These are phyloP conservation scores for Campylorhamphus procurvoides DNA, from an alignment of 2,113 vertebrate species.

Conservation along the genomic window DNA sequence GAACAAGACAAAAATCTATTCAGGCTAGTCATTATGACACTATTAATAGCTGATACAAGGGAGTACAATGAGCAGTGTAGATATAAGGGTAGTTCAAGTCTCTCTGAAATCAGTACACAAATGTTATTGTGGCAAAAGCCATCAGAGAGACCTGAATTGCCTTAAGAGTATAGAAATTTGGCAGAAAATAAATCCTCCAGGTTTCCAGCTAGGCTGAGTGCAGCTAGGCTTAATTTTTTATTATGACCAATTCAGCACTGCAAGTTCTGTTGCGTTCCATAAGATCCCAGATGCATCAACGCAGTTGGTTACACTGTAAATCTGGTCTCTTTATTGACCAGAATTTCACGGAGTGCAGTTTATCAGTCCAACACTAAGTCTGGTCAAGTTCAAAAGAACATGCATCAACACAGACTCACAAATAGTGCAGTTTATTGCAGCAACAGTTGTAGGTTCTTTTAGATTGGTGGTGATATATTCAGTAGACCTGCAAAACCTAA, in stretches of 20 bases:
- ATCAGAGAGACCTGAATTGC: background rate
- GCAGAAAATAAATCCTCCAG: background rate
- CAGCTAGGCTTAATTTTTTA: background rate
- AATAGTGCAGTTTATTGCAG: background rate
- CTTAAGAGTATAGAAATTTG: background rate
- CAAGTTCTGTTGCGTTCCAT: background rate
- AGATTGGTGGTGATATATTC: background rate
- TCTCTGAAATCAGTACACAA: background rate
- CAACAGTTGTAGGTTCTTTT: background rate
- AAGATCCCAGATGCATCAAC: background rate
- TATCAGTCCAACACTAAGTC: no score
- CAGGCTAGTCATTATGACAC: background rate
- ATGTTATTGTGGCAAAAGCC: background rate
- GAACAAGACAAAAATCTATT: conserved; percentile 6
- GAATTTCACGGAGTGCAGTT: background rate
- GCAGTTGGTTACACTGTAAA: background rate
- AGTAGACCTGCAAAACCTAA: background rate
- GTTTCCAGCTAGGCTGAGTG: background rate
- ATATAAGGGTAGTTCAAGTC: background rate
- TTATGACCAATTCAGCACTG: background rate
- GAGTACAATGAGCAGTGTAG: background rate
- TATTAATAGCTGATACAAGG: background rate
- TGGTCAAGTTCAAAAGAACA: background rate
- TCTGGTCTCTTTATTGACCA: background rate
- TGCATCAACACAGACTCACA: background rate